Evolutionary conservation across 2,888 invertebrate genomes (phyloP).

Genomic region (Eupsilia transversa): DNA sequence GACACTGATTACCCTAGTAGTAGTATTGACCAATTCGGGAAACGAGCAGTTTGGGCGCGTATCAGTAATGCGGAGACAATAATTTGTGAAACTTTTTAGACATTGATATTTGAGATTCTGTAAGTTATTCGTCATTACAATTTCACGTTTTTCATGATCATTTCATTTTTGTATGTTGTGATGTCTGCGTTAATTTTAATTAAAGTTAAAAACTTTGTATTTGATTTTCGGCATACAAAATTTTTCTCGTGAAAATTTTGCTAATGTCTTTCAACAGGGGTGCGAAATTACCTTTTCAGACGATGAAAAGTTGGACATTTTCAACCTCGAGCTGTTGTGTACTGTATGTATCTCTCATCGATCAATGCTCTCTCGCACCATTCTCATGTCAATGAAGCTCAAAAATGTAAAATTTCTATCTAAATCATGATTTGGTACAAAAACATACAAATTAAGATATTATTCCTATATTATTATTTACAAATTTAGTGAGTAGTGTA

Average conservation of each 20-base stretch:
- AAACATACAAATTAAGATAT: conserved; percentile 89
- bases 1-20: conserved; percentile 48
- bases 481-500: conserved; percentile 82
- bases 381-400: conserved; percentile 76
- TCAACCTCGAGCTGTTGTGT: conserved; percentile 71
- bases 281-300: conserved; percentile 83
- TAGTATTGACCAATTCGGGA: conserved; percentile 70
- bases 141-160: conserved; percentile 38
- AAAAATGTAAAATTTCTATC: conserved; percentile 76
- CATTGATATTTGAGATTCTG: conserved; percentile 55
- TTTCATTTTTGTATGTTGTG: conserved; percentile 52
- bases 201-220: conserved; percentile 36
- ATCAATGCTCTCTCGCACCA: conserved; percentile 78
- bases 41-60: conserved; percentile 53
- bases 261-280: conserved; percentile 78
- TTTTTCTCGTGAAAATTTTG: conserved; percentile 87
- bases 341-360: conserved; percentile 57
- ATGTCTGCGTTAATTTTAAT: conserved; percentile 48
- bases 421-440: conserved; percentile 88
- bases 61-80: conserved; percentile 70
- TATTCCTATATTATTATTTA: conserved; percentile 85
- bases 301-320: conserved; percentile 83
- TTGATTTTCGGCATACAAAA: conserved; percentile 81
- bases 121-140: conserved; percentile 46
- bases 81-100: conserved; percentile 65